Evolutionary conservation across 1,140 invertebrate genomes (phyloP).

Genomic region (Hestina assimilis): DNA sequence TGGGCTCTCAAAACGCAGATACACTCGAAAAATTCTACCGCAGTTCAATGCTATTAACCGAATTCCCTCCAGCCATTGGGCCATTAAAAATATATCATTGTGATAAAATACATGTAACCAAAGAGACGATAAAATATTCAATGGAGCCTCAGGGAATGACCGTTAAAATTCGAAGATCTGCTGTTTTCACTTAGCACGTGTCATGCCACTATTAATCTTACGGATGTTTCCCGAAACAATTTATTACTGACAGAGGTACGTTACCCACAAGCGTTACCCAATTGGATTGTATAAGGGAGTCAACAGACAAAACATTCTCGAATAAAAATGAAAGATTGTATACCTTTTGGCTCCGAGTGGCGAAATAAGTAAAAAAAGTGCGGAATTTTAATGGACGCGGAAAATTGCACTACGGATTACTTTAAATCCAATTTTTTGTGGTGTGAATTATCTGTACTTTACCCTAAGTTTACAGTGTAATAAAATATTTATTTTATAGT

Average conservation of each 20-base stretch:
- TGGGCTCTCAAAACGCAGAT: slow-evolving; percentile 23
- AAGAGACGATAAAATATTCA: slow-evolving; percentile 27
- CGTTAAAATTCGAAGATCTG: slow-evolving; percentile 35
- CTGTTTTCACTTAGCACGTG: slow-evolving; percentile 58
- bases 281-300: slow-evolving; percentile 55
- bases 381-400: neutral
- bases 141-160: slow-evolving; percentile 26
- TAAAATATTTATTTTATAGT: no score
- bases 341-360: neutral
- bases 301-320: slow-evolving; percentile 21
- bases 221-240: slow-evolving; percentile 69
- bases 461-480: no score
- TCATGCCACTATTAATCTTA: slow-evolving; percentile 68
- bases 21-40: slow-evolving; percentile 37
- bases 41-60: slow-evolving; percentile 48
- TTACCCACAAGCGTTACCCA: slow-evolving; percentile 44
- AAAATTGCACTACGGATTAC: no score
- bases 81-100: slow-evolving; percentile 36
- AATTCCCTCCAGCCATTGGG: slow-evolving; percentile 18
- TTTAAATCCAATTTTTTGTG: no score
- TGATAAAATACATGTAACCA: slow-evolving; percentile 21
- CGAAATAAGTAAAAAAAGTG: neutral
- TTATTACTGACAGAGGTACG: slow-evolving; percentile 60
- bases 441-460: no score
- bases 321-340: slow-evolving; percentile 3